These are phyloP conservation scores for Gnathonemus longibarbis DNA, from an alignment of 2,113 vertebrate species.

Conservation along the genomic window DNA sequence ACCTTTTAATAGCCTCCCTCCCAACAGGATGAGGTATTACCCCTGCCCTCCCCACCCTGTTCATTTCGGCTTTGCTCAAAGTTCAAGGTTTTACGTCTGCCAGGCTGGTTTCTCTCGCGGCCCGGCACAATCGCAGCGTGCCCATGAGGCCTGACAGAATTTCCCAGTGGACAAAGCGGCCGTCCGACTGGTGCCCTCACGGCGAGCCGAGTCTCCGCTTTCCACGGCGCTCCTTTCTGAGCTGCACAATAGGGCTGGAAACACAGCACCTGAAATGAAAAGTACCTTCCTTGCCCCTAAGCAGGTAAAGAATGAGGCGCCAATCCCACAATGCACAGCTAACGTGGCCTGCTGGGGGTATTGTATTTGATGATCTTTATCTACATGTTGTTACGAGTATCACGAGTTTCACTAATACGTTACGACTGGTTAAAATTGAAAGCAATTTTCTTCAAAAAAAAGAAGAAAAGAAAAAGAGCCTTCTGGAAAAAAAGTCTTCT, in stretches of 20 bases:
- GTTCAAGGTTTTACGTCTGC: slow-evolving; percentile 29
- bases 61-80: slow-evolving; percentile 34
- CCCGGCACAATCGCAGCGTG: slow-evolving; percentile 1
- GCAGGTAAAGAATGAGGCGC: slow-evolving; percentile 11
- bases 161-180: background rate
- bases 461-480: background rate
- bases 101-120: slow-evolving; percentile 10
- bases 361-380: background rate
- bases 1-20: slow-evolving; percentile 36
- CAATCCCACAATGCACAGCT: slow-evolving; percentile 15
- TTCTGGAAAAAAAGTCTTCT: background rate
- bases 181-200: background rate
- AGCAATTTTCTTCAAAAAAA: too few species aligned
- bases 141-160: background rate
- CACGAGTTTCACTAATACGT: background rate
- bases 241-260: slow-evolving; percentile 8
- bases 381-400: background rate
- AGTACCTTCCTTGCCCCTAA: background rate
- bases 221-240: background rate
- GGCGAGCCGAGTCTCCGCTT: background rate
- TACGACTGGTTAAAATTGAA: background rate
- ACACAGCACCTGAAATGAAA: slow-evolving; percentile 13
- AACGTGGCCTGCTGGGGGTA: background rate
- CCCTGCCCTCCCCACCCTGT: background rate
- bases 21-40: slow-evolving; percentile 31